Percentiles rank a stretch among this genome's conserved stretches.
phyloP scores from a whole-genome alignment of 2,113 vertebrate genomes.

The Rhinoptilus africanus region DNA sequence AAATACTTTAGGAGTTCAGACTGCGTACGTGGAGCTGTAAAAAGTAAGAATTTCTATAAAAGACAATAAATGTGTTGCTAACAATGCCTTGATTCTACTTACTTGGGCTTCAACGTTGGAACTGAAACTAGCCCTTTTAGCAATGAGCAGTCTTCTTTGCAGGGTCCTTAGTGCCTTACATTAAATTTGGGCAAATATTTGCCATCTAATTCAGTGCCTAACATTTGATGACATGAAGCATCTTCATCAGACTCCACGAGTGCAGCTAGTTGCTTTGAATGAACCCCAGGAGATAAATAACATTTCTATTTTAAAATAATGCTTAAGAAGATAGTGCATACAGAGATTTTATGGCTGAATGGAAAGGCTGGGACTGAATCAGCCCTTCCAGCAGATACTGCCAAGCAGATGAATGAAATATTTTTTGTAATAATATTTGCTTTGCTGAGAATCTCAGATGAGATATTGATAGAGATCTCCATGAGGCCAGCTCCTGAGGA shows the following conservation, averaged over 20 bases:
- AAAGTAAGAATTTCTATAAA: neutral
- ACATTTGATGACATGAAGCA: neutral
- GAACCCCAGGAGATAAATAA: neutral
- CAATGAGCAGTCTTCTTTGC: neutral
- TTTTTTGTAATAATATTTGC: neutral
- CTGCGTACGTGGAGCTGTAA: neutral
- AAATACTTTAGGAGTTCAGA: neutral
- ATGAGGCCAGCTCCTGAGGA: neutral
- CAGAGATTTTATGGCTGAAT: neutral
- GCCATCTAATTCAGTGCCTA: neutral
- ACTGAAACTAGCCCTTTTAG: neutral
- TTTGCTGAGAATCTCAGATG: neutral
- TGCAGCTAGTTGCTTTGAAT: neutral
- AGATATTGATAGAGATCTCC: neutral
- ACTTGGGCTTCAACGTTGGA: neutral
- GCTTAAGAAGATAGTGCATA: neutral
- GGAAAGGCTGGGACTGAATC: constrained; percentile 14
- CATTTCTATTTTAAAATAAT: neutral
- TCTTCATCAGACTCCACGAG: neutral
- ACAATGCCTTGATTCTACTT: neutral
- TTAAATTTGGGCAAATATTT: neutral
- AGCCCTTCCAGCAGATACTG: neutral
- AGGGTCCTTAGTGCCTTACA: neutral
- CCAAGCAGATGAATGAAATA: constrained; percentile 22
- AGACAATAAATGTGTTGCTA: neutral